These are phyloP conservation scores for Oscheius sp. DNA, from an alignment of 2,888 invertebrate genomes.

Conservation along the genomic window DNA sequence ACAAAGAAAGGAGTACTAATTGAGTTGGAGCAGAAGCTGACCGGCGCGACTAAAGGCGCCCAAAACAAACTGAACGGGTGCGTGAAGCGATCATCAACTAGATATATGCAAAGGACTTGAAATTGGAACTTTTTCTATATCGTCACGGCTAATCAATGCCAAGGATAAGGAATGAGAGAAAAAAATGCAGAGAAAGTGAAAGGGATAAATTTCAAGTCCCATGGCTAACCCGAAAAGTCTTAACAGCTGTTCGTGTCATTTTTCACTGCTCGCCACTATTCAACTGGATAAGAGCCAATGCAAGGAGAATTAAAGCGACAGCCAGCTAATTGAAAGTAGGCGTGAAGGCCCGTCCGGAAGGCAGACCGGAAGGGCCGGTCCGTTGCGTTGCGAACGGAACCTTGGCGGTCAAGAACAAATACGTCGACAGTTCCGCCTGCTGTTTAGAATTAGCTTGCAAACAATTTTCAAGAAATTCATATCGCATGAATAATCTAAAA, in stretches of 20 bases:
- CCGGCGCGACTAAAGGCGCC: conserved; percentile 25
- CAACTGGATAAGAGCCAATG: not conserved
- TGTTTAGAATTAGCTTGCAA: not conserved
- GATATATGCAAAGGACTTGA: conserved; percentile 26
- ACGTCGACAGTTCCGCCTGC: conserved; percentile 7
- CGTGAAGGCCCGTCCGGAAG: conserved; percentile 8
- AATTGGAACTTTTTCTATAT: too few relatives aligned
- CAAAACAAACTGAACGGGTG: conserved; percentile 20
- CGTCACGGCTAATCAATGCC: too few relatives aligned
- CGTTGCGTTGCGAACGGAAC: conserved; percentile 17
- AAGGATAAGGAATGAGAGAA: not conserved
- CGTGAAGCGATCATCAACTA: conserved; percentile 22
- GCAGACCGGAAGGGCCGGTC: conserved; percentile 26
- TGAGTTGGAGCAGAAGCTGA: conserved; percentile 16
- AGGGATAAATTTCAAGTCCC: not conserved
- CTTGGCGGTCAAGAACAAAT: conserved; percentile 19
- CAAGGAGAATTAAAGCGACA: not conserved
- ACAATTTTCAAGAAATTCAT: not conserved
- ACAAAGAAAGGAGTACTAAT: conserved; percentile 18
- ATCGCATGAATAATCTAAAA: not conserved
- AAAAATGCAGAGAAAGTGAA: not conserved
- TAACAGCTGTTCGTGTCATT: not conserved
- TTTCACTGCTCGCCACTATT: too few relatives aligned
- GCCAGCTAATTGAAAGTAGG: not conserved
- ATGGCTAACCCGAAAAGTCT: not conserved